Conservation (phyloP, 2,113 vertebrate species). For the Isurus oxyrinchus region DNA sequence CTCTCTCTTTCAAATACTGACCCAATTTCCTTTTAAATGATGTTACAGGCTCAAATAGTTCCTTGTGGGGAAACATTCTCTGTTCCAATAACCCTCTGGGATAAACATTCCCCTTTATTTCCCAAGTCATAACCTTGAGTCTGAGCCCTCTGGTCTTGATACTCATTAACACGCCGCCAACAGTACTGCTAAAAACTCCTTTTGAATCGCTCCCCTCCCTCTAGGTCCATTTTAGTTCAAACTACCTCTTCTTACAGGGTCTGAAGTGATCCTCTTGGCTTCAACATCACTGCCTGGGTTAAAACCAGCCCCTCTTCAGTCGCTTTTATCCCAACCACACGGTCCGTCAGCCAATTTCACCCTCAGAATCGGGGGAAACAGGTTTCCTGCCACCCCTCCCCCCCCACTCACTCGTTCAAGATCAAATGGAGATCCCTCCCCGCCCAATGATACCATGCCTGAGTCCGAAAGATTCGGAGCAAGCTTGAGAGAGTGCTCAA, state of each 20-base stretch:
- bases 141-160: not conserved
- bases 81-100: not conserved
- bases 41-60: not conserved
- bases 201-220: not conserved
- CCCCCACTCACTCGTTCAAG: not conserved
- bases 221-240: not conserved
- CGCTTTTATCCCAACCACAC: not conserved
- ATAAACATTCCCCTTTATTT: not conserved
- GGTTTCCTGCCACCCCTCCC: not conserved
- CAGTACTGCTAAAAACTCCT: not conserved
- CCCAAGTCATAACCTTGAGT: not conserved
- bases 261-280: not conserved
- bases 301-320: not conserved
- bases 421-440: not conserved
- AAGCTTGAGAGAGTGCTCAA: not conserved
- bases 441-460: not conserved
- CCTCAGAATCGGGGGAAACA: not conserved
- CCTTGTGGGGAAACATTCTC: not conserved
- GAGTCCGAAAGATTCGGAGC: not conserved
- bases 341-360: not conserved
- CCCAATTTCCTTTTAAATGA: not conserved
- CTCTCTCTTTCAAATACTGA: not conserved
- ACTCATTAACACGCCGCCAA: not conserved
- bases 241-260: not conserved
- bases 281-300: not conserved